phyloP scores from a whole-genome alignment of 2,797 vertebrate genomes.

The Acanthurus leucopareius region DNA sequence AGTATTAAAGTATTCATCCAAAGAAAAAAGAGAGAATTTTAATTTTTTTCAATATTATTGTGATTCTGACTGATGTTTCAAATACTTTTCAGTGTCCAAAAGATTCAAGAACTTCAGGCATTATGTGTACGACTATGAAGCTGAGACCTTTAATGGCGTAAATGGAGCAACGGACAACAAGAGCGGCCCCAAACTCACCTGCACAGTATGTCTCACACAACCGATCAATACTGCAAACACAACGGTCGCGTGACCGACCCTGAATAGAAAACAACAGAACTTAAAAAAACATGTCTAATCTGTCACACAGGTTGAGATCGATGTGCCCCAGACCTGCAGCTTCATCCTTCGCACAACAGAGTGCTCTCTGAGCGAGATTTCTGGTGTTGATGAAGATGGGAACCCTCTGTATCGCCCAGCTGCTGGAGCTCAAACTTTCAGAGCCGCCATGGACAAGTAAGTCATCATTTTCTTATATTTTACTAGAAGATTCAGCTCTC shows the following conservation, averaged over 20 bases:
- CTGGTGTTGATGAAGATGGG: constrained; percentile 76
- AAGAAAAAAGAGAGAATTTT: not conserved
- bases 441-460: constrained; percentile 91
- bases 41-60: not conserved
- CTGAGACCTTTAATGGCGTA: constrained; percentile 88
- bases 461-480: constrained; percentile 11
- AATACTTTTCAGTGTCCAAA: constrained; percentile 85
- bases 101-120: constrained; percentile 91
- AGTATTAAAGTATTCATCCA: constrained; percentile 29
- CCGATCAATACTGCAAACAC: not conserved
- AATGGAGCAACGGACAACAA: constrained; percentile 84
- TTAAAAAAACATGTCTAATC: constrained; percentile 28
- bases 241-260: not conserved
- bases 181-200: constrained; percentile 90
- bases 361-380: constrained; percentile 90
- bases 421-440: constrained; percentile 87
- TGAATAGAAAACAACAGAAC: not conserved
- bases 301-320: constrained; percentile 89
- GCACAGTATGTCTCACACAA: constrained; percentile 83
- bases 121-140: constrained; percentile 91
- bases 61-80: constrained; percentile 26
- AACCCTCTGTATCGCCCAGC: constrained; percentile 83
- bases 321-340: constrained; percentile 92
- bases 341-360: constrained; percentile 90
- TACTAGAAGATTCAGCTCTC: not conserved